Percentiles rank a stretch among this genome's conserved stretches.
Conservation (phyloP, 1,140 invertebrate species). For the Dendrolimus kikuchii region DNA sequence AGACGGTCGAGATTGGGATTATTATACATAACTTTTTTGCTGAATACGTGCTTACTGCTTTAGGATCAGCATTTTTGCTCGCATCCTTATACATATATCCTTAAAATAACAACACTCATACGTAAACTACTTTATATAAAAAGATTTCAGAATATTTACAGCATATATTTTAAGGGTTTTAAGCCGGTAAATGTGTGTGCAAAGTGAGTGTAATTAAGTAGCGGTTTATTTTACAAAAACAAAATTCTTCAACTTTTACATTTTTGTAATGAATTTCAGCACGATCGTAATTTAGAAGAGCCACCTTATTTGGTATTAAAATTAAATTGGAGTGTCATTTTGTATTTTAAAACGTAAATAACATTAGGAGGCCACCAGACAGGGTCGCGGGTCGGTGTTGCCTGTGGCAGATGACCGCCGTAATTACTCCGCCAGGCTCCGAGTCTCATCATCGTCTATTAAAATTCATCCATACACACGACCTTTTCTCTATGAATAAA, state of each 20-base stretch:
- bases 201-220: no score
- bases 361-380: slow-evolving; percentile 3
- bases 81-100: no score
- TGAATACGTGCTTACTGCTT: no score
- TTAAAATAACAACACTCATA: no score
- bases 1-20: no score
- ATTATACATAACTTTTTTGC: no score
- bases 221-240: no score
- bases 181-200: no score
- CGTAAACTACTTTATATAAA: no score
- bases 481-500: slow-evolving; percentile 40
- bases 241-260: neutral
- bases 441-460: slow-evolving; percentile 45
- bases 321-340: slow-evolving; percentile 7
- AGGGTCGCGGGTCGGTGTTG: slow-evolving; percentile 11
- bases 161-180: no score
- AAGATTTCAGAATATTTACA: no score
- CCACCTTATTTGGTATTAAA: slow-evolving; percentile 1
- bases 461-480: slow-evolving; percentile 50
- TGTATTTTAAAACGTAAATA: slow-evolving; percentile 16
- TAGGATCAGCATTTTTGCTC: no score
- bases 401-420: slow-evolving; percentile 26
- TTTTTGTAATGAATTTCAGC: neutral
- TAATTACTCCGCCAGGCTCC: slow-evolving; percentile 33
- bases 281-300: neutral